A percentile compares a stretch with the other conserved stretches of the same genome.
Evolutionary conservation across 2,113 vertebrate species (phyloP).

Genomic region (Atrichornis clamosus): DNA sequence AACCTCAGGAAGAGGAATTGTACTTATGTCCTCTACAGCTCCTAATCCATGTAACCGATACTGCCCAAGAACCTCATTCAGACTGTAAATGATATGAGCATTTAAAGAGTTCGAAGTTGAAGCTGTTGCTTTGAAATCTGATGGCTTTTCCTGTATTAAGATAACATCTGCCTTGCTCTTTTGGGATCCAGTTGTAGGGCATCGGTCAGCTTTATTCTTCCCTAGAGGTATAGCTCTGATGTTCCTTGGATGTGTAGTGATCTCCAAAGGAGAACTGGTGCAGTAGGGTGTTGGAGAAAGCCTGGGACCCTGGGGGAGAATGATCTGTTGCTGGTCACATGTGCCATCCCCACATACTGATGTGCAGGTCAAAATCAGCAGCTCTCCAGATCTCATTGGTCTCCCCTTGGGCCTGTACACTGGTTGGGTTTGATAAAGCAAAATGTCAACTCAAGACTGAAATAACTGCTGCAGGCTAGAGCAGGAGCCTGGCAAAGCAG

Average conservation of each 20-base stretch:
- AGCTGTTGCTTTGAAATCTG: constrained; percentile 6
- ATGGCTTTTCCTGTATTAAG: not conserved
- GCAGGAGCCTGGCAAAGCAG: not conserved
- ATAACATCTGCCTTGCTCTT: not conserved
- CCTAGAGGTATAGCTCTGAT: not conserved
- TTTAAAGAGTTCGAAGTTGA: constrained; percentile 12
- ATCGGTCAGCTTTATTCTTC: not conserved
- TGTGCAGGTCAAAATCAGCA: not conserved
- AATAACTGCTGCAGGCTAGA: not conserved
- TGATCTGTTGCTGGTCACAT: not conserved
- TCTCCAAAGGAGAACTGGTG: not conserved
- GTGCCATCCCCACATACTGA: not conserved
- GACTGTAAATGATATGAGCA: constrained; percentile 27
- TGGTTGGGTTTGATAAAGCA: not conserved
- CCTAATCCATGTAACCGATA: constrained; percentile 36
- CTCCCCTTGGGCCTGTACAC: not conserved
- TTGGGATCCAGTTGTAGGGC: not conserved
- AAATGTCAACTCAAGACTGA: not conserved
- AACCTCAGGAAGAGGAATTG: constrained; percentile 38
- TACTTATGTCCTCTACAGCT: constrained; percentile 30
- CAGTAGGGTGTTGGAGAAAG: not conserved
- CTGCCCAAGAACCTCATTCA: constrained; percentile 19
- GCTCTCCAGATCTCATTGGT: not conserved
- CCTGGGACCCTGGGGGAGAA: not conserved
- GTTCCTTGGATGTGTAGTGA: not conserved